Evolutionary conservation across 1,140 invertebrate species (phyloP).

Genomic region (Pissodes strobi): DNA sequence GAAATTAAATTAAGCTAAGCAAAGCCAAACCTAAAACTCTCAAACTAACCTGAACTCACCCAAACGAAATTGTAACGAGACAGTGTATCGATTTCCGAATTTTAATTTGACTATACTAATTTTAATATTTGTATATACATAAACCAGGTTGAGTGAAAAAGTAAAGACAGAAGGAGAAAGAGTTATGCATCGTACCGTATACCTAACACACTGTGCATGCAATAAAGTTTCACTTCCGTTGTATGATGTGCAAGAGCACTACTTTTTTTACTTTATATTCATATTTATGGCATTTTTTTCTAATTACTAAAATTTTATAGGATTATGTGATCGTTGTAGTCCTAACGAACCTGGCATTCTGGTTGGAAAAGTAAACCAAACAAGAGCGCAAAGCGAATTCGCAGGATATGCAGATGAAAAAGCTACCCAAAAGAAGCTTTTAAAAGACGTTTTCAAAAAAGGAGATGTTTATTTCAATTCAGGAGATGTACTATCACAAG

Average conservation of each 20-base stretch:
- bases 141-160: too few species aligned
- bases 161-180: too few species aligned
- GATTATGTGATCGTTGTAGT: slow-evolving; percentile 75
- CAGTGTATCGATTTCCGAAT: too few species aligned
- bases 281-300: background rate
- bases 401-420: slow-evolving; percentile 85
- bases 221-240: too few species aligned
- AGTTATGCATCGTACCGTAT: too few species aligned
- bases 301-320: slow-evolving; percentile 7
- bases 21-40: too few species aligned
- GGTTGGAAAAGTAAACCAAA: slow-evolving; percentile 78
- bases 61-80: too few species aligned
- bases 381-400: slow-evolving; percentile 70
- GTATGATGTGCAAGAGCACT: background rate
- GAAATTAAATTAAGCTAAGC: too few species aligned
- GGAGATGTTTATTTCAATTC: slow-evolving; percentile 93
- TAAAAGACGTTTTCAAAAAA: slow-evolving; percentile 79
- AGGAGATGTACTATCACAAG: slow-evolving; percentile 89
- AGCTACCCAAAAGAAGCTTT: slow-evolving; percentile 92
- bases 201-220: too few species aligned
- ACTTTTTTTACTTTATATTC: background rate
- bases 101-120: too few species aligned
- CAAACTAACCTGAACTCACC: too few species aligned
- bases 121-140: too few species aligned
- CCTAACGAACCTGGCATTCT: slow-evolving; percentile 75